Evolutionary conservation across 2,888 invertebrate genomes (phyloP), one percentile per base, ranked within the genome.

Genomic region (Oxystoma pomonae): DNA sequence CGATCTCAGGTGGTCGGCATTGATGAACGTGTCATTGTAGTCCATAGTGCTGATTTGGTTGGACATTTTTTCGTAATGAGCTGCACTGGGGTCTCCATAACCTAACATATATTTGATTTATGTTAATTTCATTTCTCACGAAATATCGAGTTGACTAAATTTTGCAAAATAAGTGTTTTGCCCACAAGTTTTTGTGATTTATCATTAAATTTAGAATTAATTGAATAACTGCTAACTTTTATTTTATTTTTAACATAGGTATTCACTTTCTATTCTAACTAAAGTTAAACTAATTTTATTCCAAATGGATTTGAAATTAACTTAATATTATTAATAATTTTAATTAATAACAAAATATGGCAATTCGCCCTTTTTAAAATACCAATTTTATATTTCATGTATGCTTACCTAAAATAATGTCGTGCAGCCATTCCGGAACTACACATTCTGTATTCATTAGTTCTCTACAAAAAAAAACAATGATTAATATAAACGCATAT

Each of bases 361-460:
- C 5, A 12, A 12, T 35, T 12, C 3, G 3, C 12, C 35, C 35
- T 7, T 35, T 7, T 7, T 7, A 35, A 35, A 35, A 35, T 35
- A 35, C n/a, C 16, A 20, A 58, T 58, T 5, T 35, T 5, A 52
- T 17, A n/a, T 56, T 5, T 18, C n/a, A 17, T 18, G 99, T n/a
- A n/a, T 35, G 3, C 35, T 35, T 35, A 35, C 35, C 35, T 16
- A 99, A 85, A 57, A 99, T 91, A 70, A 99, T 94, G 74, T 96
- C 94, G 74, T 95, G 94, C n/a, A 96, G 81, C 96, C 96, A 96
- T 69, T 94, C 91, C 0, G 97, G 97, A 2, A 98, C 97, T 12
- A 98, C 96, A 78, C 96, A 98, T 79, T 96, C 94, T 0, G 98
- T 98, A 78, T 99, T 99, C 97, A 99, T 98, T 70, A 99, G 84